Evolutionary conservation across 1,140 invertebrate genomes (phyloP), one percentile per base, ranked within the genome.

Genomic region (Caenorhabditis remanei): DNA sequence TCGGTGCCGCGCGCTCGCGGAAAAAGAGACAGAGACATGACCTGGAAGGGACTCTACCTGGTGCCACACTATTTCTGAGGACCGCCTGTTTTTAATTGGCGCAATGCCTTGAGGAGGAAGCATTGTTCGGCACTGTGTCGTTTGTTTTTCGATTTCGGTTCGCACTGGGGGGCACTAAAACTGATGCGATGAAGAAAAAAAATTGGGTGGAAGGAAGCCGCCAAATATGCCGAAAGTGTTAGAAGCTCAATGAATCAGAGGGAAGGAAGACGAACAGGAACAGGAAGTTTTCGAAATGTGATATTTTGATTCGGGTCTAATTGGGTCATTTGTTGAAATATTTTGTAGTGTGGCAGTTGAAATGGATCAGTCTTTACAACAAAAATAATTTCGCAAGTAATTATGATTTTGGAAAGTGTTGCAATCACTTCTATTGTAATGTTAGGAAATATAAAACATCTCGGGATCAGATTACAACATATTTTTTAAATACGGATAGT

Each of bases 131-230:
- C 71, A 79, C 43, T 50, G 43, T 79, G 46, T 79, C 71, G 71
- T 79, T 79, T 79, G 71, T 79, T 79, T 79, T 79, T 79, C 71
- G 71, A 79, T 79, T 79, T 79, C 71, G 46, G 46, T 79, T 79
- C 71, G 71, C 43, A 53, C 71, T 50, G 46, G 46, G 71, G 71
- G 71, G 71, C 46, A 79, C 46, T 50, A 50, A 79, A 79, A 79
- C 40, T 79, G 43, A 50, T 79, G 46, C 5, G 24, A 19, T 11
- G 32, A 58, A 58, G 56, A 58, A 21, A 58, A 63, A 63, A 24
- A 19, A 71, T 53, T 11, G 50, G 41, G 24, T 53, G 21, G 21
- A 21, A 53, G 21, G 71, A 79, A 79, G 71, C 71, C 40, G 71
- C 71, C 71, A 79, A 79, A 79, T 79, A 50, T 79, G 71, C 21